Evolutionary conservation across 2,888 invertebrate species (phyloP), one percentile per base, ranked within the genome.

Genomic region (Hedychridium roseum): DNA sequence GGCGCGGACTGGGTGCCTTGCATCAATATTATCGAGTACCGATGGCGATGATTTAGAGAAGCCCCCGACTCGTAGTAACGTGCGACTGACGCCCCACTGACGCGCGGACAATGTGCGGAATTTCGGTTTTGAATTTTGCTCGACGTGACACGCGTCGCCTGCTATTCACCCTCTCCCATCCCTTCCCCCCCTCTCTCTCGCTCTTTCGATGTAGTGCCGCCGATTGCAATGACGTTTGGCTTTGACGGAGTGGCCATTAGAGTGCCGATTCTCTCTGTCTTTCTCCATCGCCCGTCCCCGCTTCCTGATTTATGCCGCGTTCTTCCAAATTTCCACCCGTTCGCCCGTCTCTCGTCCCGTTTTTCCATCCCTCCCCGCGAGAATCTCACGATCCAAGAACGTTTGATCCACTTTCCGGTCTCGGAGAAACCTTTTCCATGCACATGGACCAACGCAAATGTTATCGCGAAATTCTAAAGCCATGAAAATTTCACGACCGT

Each of bases 91-190:
- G 69, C n/a, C n/a, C n/a, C 66, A 60, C 54, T 74, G 74, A 74
- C 69, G 69, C 64, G 66, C 51, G 66, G 68, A 76, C 77, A 76
- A 75, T 77, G 64, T 68, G 57, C 64, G 72, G 69, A 73, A 73
- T 73, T 78, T 76, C 63, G 75, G 70, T 75, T 75, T 75, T 71
- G 74, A 74, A 75, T 73, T 74, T 76, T 68, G 68, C 67, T 54
- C 67, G 67, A 64, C 62, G 65, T 73, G 68, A 70, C 70, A 66
- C 60, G 55, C 60, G 66, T 46, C 54, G 51, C 54, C 31, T 43
- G 37, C 36, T n/a, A n/a, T n/a, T n/a, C n/a, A n/a, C n/a, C n/a
- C n/a, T n/a, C n/a, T n/a, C n/a, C n/a, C n/a, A n/a, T n/a, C n/a
- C n/a, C n/a, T n/a, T n/a, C n/a, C n/a, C n/a, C n/a, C n/a, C n/a